Conservation (phyloP, 2,888 invertebrate species). For the Mimachlamys varia region DNA sequence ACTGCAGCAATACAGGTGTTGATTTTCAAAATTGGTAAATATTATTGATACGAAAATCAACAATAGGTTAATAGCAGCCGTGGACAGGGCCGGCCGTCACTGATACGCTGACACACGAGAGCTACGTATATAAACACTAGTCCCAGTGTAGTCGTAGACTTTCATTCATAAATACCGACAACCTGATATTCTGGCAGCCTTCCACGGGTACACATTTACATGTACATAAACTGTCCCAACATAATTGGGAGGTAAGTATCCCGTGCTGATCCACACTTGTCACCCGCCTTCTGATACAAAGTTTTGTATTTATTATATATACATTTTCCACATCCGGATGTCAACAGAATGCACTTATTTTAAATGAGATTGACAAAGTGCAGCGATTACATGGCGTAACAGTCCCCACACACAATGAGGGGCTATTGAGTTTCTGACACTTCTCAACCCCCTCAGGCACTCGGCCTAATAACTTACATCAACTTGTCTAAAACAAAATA, state of each 20-base stretch:
- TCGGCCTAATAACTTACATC: not conserved
- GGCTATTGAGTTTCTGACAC: not conserved
- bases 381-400: not conserved
- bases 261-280: not conserved
- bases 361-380: not conserved
- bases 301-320: not conserved
- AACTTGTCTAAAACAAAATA: not conserved
- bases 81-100: not conserved
- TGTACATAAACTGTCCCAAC: not conserved
- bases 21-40: constrained; percentile 33
- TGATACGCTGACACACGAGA: constrained; percentile 8
- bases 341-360: not conserved
- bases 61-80: not conserved
- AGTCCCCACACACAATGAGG: not conserved
- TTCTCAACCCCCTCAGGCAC: not conserved
- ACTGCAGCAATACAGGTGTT: not conserved
- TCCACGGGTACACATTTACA: not conserved
- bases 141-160: not conserved
- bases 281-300: not conserved
- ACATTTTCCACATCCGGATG: constrained; percentile 15
- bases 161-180: not conserved
- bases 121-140: not conserved
- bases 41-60: constrained; percentile 17
- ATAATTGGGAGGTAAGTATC: not conserved
- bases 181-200: not conserved